phyloP scores from a whole-genome alignment of 92 coral and sea anemone genomes.

The Heliopora coerulea region DNA sequence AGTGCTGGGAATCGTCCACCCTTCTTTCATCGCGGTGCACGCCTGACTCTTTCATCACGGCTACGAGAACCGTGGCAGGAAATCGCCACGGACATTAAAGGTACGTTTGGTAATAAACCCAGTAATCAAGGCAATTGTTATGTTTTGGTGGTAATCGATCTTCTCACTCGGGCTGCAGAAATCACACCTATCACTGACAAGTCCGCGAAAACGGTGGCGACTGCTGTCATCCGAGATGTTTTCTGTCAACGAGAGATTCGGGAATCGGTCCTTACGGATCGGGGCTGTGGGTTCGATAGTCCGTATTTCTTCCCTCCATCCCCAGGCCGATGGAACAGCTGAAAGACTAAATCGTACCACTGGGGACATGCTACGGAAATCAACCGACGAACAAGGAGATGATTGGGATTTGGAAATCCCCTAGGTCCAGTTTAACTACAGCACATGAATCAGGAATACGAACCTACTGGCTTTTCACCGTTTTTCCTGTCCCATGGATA shows the following conservation, averaged over 20 bases:
- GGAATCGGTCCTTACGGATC: slow-evolving; percentile 25
- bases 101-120: slow-evolving; percentile 51
- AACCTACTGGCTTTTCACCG: slow-evolving; percentile 54
- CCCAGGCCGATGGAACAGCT: slow-evolving; percentile 49
- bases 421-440: slow-evolving; percentile 46
- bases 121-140: slow-evolving; percentile 38
- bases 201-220: slow-evolving; percentile 54
- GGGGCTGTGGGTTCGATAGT: too few species aligned
- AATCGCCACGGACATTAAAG: slow-evolving; percentile 52
- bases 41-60: slow-evolving; percentile 42
- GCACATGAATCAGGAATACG: slow-evolving; percentile 54
- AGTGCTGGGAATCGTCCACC: slow-evolving; percentile 40
- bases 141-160: slow-evolving; percentile 46
- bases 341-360: slow-evolving; percentile 50
- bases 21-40: slow-evolving; percentile 23
- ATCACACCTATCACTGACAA: slow-evolving; percentile 53
- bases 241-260: slow-evolving; percentile 53
- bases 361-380: slow-evolving; percentile 41
- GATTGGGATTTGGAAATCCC: slow-evolving; percentile 52
- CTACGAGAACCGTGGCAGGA: slow-evolving; percentile 58
- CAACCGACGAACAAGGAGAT: slow-evolving; percentile 34
- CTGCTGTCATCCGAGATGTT: slow-evolving; percentile 38
- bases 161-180: slow-evolving; percentile 50
- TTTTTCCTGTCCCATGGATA: slow-evolving; percentile 49
- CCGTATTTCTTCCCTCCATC: slow-evolving; percentile 40